Conservation (phyloP, 2,113 vertebrate genomes). For the Bubo bubo region DNA sequence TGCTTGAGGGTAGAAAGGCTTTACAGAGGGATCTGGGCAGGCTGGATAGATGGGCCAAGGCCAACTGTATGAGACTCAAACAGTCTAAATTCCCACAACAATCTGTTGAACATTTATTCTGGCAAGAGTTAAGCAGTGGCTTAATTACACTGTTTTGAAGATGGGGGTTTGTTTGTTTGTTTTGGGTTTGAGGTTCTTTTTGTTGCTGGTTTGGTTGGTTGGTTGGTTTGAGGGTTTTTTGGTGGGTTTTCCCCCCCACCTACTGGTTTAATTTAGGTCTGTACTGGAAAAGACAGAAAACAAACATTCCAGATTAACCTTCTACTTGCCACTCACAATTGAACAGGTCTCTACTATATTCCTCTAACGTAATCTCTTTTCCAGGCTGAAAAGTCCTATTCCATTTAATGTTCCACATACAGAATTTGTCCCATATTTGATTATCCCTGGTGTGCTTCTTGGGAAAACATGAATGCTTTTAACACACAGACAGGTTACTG, state of each 20-base stretch:
- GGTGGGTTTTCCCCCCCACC: too few relatives aligned
- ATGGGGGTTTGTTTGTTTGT: rapidly evolving
- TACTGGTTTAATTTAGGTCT: background rate
- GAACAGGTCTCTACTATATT: background rate
- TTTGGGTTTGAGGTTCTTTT: background rate
- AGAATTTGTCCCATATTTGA: background rate
- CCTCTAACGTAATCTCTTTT: background rate
- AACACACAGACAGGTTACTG: background rate
- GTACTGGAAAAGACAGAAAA: background rate
- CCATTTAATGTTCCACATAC: background rate
- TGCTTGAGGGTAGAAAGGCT: background rate
- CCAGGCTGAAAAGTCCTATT: background rate
- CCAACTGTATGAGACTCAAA: background rate
- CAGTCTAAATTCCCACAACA: background rate
- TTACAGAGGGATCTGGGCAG: background rate
- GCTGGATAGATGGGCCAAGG: rapidly evolving
- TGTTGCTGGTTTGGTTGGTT: background rate
- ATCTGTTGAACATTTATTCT: background rate
- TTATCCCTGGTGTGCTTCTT: background rate
- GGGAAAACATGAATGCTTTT: background rate
- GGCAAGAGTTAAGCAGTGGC: background rate
- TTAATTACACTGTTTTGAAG: background rate
- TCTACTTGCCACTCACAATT: background rate
- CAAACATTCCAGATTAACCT: background rate
- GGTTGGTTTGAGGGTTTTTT: background rate